Conservation (phyloP, 2,113 vertebrate species). For the human (Homo sapiens) region GRCh38 chr11:110991001-110991500, state of each 20-base stretch:
- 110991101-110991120: too few relatives aligned
- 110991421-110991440: background rate
- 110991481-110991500: background rate
- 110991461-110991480: background rate
- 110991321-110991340: background rate
- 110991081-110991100: too few relatives aligned
- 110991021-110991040: too few relatives aligned
- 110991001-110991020: too few relatives aligned
- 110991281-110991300: constrained; percentile 1
- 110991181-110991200: background rate
- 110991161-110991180: background rate
- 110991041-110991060: too few relatives aligned
- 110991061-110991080: too few relatives aligned
- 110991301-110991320: constrained; percentile 17
- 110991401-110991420: background rate
- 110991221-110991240: background rate
- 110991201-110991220: background rate
- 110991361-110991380: background rate
- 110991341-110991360: background rate
- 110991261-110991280: background rate
- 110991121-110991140: too few relatives aligned
- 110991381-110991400: background rate
- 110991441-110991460: background rate
- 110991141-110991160: too few relatives aligned
- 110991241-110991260: background rate